Evolutionary conservation across 1,140 invertebrate species (phyloP).

Genomic region (Dreissena polymorpha): DNA sequence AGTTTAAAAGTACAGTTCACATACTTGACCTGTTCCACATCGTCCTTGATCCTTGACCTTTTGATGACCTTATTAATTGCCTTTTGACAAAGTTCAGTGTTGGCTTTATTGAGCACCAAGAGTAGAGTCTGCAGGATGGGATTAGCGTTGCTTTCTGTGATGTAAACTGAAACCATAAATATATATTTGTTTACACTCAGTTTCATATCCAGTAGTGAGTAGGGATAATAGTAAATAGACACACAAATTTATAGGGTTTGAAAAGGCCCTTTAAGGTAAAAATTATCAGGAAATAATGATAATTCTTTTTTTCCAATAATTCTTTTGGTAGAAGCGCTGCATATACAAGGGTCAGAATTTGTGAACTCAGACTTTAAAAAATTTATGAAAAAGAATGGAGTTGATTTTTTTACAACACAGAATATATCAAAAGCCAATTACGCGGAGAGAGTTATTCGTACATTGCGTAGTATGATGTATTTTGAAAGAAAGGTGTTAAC

Average conservation of each 20-base stretch:
- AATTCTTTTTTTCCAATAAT: no score
- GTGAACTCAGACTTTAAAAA: no score
- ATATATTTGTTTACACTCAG: background rate
- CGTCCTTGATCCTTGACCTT: constrained; percentile 42
- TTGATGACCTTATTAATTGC: constrained; percentile 61
- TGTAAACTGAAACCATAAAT: constrained; percentile 55
- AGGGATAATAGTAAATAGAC: background rate
- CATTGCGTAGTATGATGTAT: no score
- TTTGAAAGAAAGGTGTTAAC: no score
- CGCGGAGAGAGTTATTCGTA: no score
- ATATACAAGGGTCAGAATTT: no score
- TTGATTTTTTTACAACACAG: no score
- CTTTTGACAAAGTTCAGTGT: constrained; percentile 56
- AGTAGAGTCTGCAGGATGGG: constrained; percentile 73
- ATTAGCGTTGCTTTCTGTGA: constrained; percentile 59
- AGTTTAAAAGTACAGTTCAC: background rate
- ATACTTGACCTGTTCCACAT: constrained; percentile 27
- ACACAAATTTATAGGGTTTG: background rate
- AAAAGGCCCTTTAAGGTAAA: background rate
- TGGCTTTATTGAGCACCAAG: constrained; percentile 58
- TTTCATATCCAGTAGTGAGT: background rate
- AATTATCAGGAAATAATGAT: background rate
- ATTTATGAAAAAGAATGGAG: no score
- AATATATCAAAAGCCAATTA: no score
- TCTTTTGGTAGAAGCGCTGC: no score